These are phyloP conservation scores for Misgurnus mizolepis DNA, from an alignment of 2,113 vertebrate genomes.

Conservation along the genomic window DNA sequence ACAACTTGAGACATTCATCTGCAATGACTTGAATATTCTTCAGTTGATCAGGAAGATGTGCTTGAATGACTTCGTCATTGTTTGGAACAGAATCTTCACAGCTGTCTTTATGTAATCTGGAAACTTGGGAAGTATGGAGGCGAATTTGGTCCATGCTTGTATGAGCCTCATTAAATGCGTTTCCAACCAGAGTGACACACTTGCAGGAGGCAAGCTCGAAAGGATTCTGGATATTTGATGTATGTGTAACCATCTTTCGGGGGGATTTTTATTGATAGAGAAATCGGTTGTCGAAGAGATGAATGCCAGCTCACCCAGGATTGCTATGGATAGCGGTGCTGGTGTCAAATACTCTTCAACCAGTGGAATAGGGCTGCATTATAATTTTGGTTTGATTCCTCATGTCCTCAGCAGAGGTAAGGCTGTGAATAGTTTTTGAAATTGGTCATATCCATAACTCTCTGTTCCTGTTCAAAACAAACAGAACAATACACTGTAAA, in stretches of 20 bases:
- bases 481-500: too few relatives aligned
- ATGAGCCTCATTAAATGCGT: slow-evolving; percentile 59
- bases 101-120: slow-evolving; percentile 53
- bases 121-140: slow-evolving; percentile 48
- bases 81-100: slow-evolving; percentile 54
- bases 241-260: slow-evolving; percentile 46
- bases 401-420: slow-evolving; percentile 49
- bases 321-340: slow-evolving; percentile 60
- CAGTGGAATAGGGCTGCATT: slow-evolving; percentile 59
- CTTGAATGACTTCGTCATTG: slow-evolving; percentile 28
- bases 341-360: slow-evolving; percentile 62
- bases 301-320: slow-evolving; percentile 56
- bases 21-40: slow-evolving; percentile 43
- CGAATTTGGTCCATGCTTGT: slow-evolving; percentile 58
- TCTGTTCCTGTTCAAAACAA: slow-evolving; percentile 15
- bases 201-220: slow-evolving; percentile 41
- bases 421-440: slow-evolving; percentile 29
- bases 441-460: slow-evolving; percentile 22
- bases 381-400: slow-evolving; percentile 40
- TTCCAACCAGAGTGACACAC: slow-evolving; percentile 53
- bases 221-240: slow-evolving; percentile 58
- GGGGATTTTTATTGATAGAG: slow-evolving; percentile 46
- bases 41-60: slow-evolving; percentile 57
- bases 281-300: slow-evolving; percentile 15
- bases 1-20: slow-evolving; percentile 45